Evolutionary conservation across 2,888 invertebrate genomes (phyloP).

Genomic region (Crocallis elinguaria): DNA sequence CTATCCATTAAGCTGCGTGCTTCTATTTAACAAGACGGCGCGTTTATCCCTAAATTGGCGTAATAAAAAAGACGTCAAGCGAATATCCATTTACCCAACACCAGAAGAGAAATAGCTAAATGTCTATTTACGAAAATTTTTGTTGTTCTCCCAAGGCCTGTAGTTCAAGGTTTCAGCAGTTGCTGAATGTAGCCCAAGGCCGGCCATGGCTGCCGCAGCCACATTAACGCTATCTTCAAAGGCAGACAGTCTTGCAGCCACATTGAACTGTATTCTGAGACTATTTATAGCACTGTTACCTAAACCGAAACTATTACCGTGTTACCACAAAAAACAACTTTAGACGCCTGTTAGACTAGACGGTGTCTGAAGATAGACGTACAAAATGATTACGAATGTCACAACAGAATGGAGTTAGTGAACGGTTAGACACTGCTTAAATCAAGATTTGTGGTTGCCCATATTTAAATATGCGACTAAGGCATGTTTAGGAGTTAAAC

Average conservation of each 20-base stretch:
- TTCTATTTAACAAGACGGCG: slow-evolving; percentile 18
- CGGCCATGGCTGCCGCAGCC: slow-evolving; percentile 1
- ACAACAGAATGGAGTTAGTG: no score
- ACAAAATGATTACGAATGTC: no score
- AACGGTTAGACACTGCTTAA: no score
- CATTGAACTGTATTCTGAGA: background rate
- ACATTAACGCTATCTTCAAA: background rate
- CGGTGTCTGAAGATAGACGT: no score
- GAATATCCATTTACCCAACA: slow-evolving; percentile 5
- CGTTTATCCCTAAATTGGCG: slow-evolving; percentile 19
- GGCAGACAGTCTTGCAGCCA: background rate
- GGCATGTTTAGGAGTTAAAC: no score
- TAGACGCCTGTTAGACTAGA: no score
- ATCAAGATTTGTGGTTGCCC: no score
- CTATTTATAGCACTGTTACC: slow-evolving; percentile 9
- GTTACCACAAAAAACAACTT: no score
- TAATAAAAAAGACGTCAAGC: slow-evolving; percentile 14
- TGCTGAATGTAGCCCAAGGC: slow-evolving; percentile 14
- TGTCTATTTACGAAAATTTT: background rate
- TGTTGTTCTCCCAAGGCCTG: background rate
- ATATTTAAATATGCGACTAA: no score
- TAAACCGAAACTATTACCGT: no score
- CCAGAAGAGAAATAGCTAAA: background rate
- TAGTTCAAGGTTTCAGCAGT: slow-evolving; percentile 9
- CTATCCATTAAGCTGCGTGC: slow-evolving; percentile 20